phyloP scores from a whole-genome alignment of 2,113 vertebrate genomes.

The Dicentrarchus labrax region DNA sequence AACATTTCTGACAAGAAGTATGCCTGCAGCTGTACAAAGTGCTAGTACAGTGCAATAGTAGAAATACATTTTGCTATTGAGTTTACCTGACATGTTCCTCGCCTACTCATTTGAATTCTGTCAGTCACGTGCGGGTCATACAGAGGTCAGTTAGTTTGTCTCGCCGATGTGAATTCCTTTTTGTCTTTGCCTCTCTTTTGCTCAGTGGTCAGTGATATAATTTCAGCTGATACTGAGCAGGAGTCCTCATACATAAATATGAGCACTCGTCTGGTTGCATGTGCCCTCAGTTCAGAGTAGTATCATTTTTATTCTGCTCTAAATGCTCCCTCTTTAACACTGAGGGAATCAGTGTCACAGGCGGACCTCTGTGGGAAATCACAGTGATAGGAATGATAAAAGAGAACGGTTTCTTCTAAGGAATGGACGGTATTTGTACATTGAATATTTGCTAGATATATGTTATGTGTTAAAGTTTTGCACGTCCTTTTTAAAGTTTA shows the following conservation, averaged over 20 bases:
- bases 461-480: neutral
- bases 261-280: slow-evolving; percentile 32
- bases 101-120: slow-evolving; percentile 50
- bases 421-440: neutral
- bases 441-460: neutral
- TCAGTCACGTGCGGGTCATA: slow-evolving; percentile 38
- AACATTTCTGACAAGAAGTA: slow-evolving; percentile 34
- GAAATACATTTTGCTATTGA: slow-evolving; percentile 40
- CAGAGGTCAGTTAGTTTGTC: slow-evolving; percentile 40
- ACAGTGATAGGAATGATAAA: slow-evolving; percentile 36
- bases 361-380: slow-evolving; percentile 41
- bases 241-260: slow-evolving; percentile 59
- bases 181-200: slow-evolving; percentile 36
- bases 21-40: slow-evolving; percentile 39
- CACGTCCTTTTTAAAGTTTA: neutral
- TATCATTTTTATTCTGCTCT: slow-evolving; percentile 41
- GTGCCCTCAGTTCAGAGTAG: slow-evolving; percentile 43
- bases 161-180: slow-evolving; percentile 16
- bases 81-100: slow-evolving; percentile 48
- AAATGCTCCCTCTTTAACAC: slow-evolving; percentile 53
- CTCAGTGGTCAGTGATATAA: slow-evolving; percentile 56
- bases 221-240: slow-evolving; percentile 35
- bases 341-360: slow-evolving; percentile 47
- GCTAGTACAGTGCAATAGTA: neutral
- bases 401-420: slow-evolving; percentile 16